Evolutionary conservation across 2,113 vertebrate genomes (phyloP).

Genomic region (Ophthalmolycus amberensis): DNA sequence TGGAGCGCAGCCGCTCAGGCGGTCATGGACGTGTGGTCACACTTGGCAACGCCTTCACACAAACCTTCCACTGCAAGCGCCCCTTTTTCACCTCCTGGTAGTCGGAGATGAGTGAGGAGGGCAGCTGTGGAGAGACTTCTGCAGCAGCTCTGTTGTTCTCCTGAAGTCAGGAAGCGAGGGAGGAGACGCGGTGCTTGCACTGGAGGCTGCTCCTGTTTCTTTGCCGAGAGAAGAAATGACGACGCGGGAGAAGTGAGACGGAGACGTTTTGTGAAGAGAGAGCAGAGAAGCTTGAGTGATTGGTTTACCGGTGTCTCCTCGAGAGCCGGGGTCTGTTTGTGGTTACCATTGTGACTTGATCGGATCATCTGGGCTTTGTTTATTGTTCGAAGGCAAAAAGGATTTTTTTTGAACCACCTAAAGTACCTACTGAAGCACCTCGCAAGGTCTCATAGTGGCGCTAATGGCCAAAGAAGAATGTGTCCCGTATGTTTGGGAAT

Average conservation of each 20-base stretch:
- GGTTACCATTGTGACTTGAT: slow-evolving; percentile 67
- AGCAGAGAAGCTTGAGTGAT: slow-evolving; percentile 26
- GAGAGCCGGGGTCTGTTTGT: slow-evolving; percentile 46
- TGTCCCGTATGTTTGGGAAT: slow-evolving; percentile 28
- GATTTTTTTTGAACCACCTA: slow-evolving; percentile 7
- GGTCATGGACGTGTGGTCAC: slow-evolving; percentile 91
- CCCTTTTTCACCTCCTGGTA: slow-evolving; percentile 98
- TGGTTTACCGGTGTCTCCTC: slow-evolving; percentile 40
- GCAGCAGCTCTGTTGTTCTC: not conserved
- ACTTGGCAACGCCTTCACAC: slow-evolving; percentile 91
- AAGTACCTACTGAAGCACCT: slow-evolving; percentile 47
- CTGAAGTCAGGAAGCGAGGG: not conserved
- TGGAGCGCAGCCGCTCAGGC: slow-evolving; percentile 90
- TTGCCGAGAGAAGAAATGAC: not conserved
- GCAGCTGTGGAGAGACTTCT: slow-evolving; percentile 15
- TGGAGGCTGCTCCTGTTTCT: slow-evolving; percentile 7
- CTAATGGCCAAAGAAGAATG: slow-evolving; percentile 64
- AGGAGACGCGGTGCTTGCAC: not conserved
- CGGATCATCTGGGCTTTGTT: slow-evolving; percentile 59
- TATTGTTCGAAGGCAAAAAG: slow-evolving; percentile 43
- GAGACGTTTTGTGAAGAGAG: slow-evolving; percentile 26
- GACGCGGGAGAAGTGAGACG: not conserved
- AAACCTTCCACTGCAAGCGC: slow-evolving; percentile 95
- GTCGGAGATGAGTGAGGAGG: slow-evolving; percentile 19
- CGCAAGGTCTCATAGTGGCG: slow-evolving; percentile 33